A percentile compares a stretch with the other conserved stretches of the same genome.
These are phyloP conservation scores for Dasypus novemcinctus DNA, from an alignment of 2,113 vertebrate species.

Conservation along the genomic window DNA sequence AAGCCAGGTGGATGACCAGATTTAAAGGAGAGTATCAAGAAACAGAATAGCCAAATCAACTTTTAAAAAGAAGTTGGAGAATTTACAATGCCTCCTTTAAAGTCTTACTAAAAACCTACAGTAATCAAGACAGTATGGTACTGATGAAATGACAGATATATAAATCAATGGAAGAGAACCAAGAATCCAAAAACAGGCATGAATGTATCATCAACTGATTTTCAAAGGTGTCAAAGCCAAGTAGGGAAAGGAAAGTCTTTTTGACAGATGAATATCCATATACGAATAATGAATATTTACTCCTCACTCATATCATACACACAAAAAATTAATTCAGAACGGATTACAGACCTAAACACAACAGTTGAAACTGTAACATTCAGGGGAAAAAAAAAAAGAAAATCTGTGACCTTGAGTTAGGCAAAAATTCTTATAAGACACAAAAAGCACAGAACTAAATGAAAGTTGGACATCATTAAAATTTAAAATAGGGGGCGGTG, in stretches of 20 bases:
- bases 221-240: not conserved
- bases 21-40: not conserved
- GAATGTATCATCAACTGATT: not conserved
- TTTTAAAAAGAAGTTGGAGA: not conserved
- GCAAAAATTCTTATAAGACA: not conserved
- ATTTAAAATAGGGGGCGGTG: too few relatives aligned
- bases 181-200: not conserved
- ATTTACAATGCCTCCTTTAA: not conserved
- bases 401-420: not conserved
- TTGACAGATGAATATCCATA: not conserved
- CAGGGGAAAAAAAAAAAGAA: not conserved
- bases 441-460: not conserved
- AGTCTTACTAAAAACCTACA: not conserved
- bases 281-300: not conserved
- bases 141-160: not conserved
- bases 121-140: not conserved
- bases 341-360: not conserved
- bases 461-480: slow-evolving; percentile 27
- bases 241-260: not conserved
- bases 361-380: not conserved
- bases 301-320: not conserved
- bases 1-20: not conserved
- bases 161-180: not conserved
- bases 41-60: not conserved
- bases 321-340: not conserved